Percentiles rank a stretch among this genome's conserved stretches.
phyloP scores from a whole-genome alignment of 2,888 invertebrate genomes.

The Acanthoscelides obtectus region DNA sequence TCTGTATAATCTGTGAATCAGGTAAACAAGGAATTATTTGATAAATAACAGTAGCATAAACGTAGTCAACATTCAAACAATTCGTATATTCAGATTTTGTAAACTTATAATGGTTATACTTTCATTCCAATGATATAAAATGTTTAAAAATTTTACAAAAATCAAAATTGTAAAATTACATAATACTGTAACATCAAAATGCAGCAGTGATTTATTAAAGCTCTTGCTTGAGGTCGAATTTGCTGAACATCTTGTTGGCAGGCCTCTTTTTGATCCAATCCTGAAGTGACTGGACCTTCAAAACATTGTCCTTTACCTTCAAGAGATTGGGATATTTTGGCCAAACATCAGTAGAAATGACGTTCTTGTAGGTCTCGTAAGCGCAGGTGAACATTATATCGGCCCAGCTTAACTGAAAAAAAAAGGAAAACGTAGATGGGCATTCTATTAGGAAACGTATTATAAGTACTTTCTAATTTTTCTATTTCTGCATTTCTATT shows the following conservation, averaged over 20 bases:
- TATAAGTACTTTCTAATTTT: neutral
- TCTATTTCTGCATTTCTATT: slow-evolving; percentile 2
- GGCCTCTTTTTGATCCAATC: slow-evolving; percentile 63
- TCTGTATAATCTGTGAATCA: too few relatives aligned
- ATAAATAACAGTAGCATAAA: too few relatives aligned
- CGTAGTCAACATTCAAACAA: neutral
- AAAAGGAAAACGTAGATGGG: neutral
- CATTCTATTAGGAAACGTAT: neutral
- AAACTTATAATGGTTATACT: neutral
- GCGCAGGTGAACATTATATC: slow-evolving; percentile 11
- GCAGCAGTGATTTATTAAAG: neutral
- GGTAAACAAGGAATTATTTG: too few relatives aligned
- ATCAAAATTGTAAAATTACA: neutral
- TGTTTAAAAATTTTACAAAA: neutral
- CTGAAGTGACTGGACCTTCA: slow-evolving; percentile 56
- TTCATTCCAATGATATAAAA: neutral
- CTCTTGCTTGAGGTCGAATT: neutral
- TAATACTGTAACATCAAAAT: neutral
- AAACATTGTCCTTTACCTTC: slow-evolving; percentile 54
- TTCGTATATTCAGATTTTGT: neutral
- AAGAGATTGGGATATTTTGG: slow-evolving; percentile 57
- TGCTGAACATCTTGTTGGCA: neutral
- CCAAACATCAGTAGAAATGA: slow-evolving; percentile 24
- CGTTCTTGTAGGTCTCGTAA: slow-evolving; percentile 6
- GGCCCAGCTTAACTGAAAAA: slow-evolving; percentile 13